A percentile compares a stretch with the other conserved stretches of the same genome.
These are phyloP conservation scores for Xiphydria camelus DNA, from an alignment of 2,888 invertebrate genomes.

Conservation along the genomic window DNA sequence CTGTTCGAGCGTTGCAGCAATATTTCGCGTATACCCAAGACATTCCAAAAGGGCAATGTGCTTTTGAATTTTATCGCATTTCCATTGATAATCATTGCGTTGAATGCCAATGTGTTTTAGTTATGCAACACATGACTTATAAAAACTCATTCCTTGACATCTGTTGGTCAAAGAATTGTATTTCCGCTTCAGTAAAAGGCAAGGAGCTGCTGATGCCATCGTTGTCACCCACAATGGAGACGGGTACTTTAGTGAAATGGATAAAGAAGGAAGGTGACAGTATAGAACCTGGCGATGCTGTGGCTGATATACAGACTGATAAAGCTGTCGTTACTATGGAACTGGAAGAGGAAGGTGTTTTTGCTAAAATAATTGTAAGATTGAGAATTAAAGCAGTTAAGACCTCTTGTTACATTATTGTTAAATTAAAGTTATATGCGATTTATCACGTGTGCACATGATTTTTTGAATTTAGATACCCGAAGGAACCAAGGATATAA, in stretches of 20 bases:
- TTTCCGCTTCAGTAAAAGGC: conserved; percentile 47
- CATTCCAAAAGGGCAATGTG: conserved; percentile 1
- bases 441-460: too few species aligned
- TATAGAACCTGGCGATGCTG: conserved; percentile 63
- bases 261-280: conserved; percentile 63
- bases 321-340: conserved; percentile 67
- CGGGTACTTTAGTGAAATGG: conserved; percentile 65
- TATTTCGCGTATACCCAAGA: too few species aligned
- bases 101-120: background rate
- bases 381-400: background rate
- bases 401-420: background rate
- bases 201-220: conserved; percentile 63
- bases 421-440: background rate
- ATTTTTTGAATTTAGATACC: conserved; percentile 50
- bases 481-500: conserved; percentile 62
- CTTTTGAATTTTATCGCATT: background rate
- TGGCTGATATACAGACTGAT: conserved; percentile 70
- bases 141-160: background rate
- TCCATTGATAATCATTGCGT: background rate
- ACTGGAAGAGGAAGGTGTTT: conserved; percentile 64
- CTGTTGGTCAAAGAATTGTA: conserved; percentile 3
- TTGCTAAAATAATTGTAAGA: conserved; percentile 66
- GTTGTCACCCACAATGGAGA: conserved; percentile 67
- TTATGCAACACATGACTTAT: background rate
- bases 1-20: too few species aligned